Evolutionary conservation across 2,113 vertebrate species (phyloP).

Genomic region (Tachysurus vachellii): DNA sequence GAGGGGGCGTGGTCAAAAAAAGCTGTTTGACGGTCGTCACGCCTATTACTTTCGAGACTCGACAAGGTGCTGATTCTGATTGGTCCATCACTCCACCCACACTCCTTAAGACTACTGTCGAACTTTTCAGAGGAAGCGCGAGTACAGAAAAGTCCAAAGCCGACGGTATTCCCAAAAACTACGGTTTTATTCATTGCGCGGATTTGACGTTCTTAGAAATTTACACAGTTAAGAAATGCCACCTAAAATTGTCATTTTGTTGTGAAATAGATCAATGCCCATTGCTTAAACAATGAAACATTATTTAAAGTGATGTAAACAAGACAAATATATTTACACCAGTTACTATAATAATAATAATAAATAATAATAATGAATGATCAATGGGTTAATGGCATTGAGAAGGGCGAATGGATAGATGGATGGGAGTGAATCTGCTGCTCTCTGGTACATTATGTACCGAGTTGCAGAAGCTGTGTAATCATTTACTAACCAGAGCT

Average conservation of each 20-base stretch:
- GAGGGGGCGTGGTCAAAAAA: slow-evolving; percentile 51
- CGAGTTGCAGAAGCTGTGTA: slow-evolving; percentile 1
- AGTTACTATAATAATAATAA: not conserved
- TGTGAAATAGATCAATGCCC: not conserved
- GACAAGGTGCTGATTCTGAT: slow-evolving; percentile 60
- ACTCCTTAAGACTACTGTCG: not conserved
- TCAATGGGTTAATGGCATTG: not conserved
- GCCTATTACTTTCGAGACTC: slow-evolving; percentile 54
- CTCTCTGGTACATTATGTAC: slow-evolving; percentile 8
- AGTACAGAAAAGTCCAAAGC: not conserved
- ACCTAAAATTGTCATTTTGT: not conserved
- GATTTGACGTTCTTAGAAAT: not conserved
- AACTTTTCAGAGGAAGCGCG: not conserved
- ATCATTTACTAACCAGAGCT: slow-evolving; percentile 8
- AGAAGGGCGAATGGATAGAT: not conserved
- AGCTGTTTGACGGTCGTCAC: slow-evolving; percentile 54
- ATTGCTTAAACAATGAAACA: not conserved
- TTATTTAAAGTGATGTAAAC: not conserved
- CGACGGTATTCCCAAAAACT: not conserved
- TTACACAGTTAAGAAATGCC: not conserved
- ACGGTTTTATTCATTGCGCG: not conserved
- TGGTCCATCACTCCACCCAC: slow-evolving; percentile 55
- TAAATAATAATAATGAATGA: not conserved
- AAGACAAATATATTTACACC: not conserved
- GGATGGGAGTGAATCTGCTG: not conserved